Base-by-base conservation (phyloP, 2,888 invertebrate genomes). In the Apamea anceps region DNA sequence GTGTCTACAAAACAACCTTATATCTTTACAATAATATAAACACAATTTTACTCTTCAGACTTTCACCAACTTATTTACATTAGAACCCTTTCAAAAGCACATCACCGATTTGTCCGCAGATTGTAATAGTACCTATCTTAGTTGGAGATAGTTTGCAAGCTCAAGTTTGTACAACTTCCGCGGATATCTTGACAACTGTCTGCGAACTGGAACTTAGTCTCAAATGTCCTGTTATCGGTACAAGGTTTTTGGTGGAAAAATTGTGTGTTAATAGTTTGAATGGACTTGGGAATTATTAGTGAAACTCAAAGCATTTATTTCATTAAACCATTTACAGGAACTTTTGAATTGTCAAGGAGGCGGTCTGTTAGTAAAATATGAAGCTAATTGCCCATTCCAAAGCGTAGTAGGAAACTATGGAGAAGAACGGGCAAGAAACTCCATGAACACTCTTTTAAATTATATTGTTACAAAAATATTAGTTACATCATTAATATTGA, bases 131-230 rank as follows among this genome's bases (percentile, higher is more conserved):
- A 48, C 57, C 32, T 62, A 72, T 74, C 32, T n/a, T 54, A 73
- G 48, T 78, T 65, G 28, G 25, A 57, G 63, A 72, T 74, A 82
- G 86, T 79, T 74, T 13, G 28, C 48, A 66, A 83, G 80, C 79
- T 81, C 13, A 77, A 84, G 73, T 77, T 85, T 54, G 57, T 57
- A 74, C 57, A 77, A 80, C 66, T 86, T 84, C 21, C 63, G 37
- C 57, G 72, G 72, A 54, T 76, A 80, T 84, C 84, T 80, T 51
- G 68, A 63, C 72, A 76, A 80, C 84, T 77, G 74, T 72, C 62
- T 37, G 42, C 1, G 37, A 74, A 71, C 42, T 71, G 3, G 62
- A 85, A 86, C 80, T 85, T 79, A 21, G 74, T 74, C n/a, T 25
- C 18, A 4, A 57, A 67, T 65, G n/a, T 63, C 67, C 65, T 68